Conservation (phyloP, 2,113 vertebrate genomes). For the Indri indri region DNA sequence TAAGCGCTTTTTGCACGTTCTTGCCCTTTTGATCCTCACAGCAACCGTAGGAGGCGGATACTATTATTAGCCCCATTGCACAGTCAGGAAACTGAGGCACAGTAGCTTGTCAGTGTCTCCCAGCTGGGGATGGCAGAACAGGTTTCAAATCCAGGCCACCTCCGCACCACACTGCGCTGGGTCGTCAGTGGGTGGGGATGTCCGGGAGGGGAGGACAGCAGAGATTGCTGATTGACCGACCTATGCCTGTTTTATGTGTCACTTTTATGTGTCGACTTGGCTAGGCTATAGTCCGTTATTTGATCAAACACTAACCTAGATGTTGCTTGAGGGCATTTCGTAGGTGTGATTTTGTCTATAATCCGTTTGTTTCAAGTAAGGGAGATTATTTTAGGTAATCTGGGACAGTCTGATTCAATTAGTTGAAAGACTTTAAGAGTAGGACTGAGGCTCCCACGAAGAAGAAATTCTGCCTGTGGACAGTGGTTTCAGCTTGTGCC, state of each 20-base stretch:
- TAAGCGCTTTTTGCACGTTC: neutral
- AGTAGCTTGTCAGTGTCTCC: neutral
- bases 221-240: neutral
- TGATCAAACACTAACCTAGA: neutral
- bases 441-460: neutral
- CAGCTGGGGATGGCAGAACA: neutral
- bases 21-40: neutral
- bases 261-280: neutral
- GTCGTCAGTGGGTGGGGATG: neutral
- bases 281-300: neutral
- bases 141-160: neutral
- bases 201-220: neutral
- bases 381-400: neutral
- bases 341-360: neutral
- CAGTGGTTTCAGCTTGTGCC: neutral
- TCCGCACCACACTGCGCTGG: rapidly evolving
- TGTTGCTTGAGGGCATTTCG: neutral
- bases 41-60: neutral
- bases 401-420: neutral
- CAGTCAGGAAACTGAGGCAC: neutral
- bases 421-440: neutral
- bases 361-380: neutral
- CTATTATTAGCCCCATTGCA: neutral
- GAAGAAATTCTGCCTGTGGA: neutral
- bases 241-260: neutral